Conservation (phyloP, 1,140 invertebrate genomes). For the Temnothorax curvispinosus region DNA sequence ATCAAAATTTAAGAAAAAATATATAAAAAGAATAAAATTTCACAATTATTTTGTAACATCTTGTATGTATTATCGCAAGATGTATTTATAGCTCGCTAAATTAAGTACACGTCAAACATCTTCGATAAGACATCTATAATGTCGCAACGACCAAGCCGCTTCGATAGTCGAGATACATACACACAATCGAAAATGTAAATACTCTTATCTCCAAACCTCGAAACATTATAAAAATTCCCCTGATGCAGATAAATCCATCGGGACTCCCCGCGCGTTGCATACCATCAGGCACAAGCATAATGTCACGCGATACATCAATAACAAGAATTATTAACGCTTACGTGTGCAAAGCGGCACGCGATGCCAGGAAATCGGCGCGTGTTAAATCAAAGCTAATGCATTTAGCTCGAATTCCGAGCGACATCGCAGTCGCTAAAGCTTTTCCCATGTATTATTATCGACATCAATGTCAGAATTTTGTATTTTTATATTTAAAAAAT, state of each 20-base stretch:
- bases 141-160: neutral
- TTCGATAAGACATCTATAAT: neutral
- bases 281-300: neutral
- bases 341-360: slow-evolving; percentile 59
- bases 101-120: neutral
- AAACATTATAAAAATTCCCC: slow-evolving; percentile 12
- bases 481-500: neutral
- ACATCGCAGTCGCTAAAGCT: neutral
- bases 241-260: slow-evolving; percentile 5
- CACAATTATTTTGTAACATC: neutral
- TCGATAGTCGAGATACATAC: neutral
- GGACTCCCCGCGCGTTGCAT: neutral
- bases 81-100: neutral
- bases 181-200: neutral
- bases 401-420: neutral
- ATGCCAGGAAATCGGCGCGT: slow-evolving; percentile 53
- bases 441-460: neutral
- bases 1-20: neutral
- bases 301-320: slow-evolving; percentile 67
- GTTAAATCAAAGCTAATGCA: slow-evolving; percentile 11
- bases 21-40: neutral
- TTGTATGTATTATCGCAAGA: neutral
- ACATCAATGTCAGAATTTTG: neutral
- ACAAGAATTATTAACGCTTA: slow-evolving; percentile 64
- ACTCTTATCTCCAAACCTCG: neutral